Evolutionary conservation across 2,113 vertebrate genomes (phyloP), one percentile per base, ranked within the genome.

Genomic region (Lucifuga dentata): DNA sequence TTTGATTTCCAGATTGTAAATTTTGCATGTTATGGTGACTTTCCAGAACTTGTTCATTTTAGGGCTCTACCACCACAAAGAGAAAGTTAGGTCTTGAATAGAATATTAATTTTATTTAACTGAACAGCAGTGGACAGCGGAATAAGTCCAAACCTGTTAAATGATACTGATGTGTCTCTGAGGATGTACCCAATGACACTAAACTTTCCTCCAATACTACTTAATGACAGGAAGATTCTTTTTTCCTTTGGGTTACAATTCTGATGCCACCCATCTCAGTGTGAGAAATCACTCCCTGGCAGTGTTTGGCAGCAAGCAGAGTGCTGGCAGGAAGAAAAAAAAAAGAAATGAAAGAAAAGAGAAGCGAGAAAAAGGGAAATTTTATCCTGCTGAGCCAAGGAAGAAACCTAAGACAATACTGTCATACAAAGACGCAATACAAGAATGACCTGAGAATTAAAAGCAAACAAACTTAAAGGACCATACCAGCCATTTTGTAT

Each of bases 211-310:
- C 40, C 52, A 44, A 24, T 71, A 50, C 55, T 67, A 68, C 65
- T 83, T 83, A 83, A 81, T 83, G 56, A 81, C 65, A 79, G 56
- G 11, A 57, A 62, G 84, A 81, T 78, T 83, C 59, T 44, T 72
- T 68, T 81, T 77, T 73, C 53, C 72, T 83, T 75, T 70, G 68
- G 61, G 70, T 73, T 77, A 63, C 21, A 53, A 66, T 53, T 77
- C 20, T 33, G 41, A 68, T 78, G 55, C 58, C 65, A 76, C 74
- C 49, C 48, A 68, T 73, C 71, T 77, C 33, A 75, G 75, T 58
- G 39, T 76, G 75, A 80, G 53, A 79, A 83, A 78, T 83, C 63
- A 49, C 38, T 76, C 49, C 13, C 61, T 71, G 45, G 44, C 57
- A 73, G 58, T 23, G 15, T 49, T 65, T 76, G 67, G 65, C 65